Percentiles rank a stretch among this genome's conserved stretches.
Conservation (phyloP, 2,113 vertebrate species). For the Scopus umbretta region DNA sequence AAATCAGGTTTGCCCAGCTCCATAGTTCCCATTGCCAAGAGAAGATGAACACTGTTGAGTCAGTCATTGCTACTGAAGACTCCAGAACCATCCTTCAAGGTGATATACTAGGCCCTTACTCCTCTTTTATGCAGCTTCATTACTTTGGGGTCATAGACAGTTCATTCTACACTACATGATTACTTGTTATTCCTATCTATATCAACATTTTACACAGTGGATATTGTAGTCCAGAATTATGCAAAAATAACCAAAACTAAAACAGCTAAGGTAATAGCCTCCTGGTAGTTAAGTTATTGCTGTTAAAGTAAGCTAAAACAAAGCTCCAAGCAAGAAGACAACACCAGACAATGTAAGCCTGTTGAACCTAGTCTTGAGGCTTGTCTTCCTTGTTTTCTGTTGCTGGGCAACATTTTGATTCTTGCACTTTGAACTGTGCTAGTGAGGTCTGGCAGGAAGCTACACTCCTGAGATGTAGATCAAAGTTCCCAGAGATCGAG, state of each 20-base stretch:
- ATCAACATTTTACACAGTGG: not conserved
- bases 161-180: not conserved
- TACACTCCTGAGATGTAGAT: not conserved
- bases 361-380: not conserved
- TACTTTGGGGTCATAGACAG: not conserved
- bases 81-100: not conserved
- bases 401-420: not conserved
- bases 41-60: not conserved
- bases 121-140: not conserved
- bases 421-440: not conserved
- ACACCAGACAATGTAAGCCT: not conserved
- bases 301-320: not conserved
- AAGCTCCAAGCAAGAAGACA: not conserved
- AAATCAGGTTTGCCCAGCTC: not conserved
- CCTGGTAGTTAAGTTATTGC: not conserved
- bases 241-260: not conserved
- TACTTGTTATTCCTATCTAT: not conserved
- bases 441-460: not conserved
- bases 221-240: not conserved
- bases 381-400: not conserved
- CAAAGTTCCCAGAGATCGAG: not conserved
- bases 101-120: not conserved
- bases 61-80: not conserved
- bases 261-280: not conserved
- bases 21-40: not conserved